Evolutionary conservation across 2,888 invertebrate genomes (phyloP).

Genomic region (Protodeltote pygarga): DNA sequence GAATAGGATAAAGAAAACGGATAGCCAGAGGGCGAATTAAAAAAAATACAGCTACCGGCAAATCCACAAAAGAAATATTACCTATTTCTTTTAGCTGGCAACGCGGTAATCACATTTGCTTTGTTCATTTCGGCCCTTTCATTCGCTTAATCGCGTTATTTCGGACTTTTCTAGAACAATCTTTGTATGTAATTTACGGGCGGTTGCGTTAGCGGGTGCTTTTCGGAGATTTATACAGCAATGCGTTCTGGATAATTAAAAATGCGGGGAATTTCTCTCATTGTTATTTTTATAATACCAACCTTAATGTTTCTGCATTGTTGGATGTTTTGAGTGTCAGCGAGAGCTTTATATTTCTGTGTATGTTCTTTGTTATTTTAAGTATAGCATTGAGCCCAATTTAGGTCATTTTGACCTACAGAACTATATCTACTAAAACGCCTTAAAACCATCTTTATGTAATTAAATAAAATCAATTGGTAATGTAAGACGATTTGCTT

Average conservation of each 20-base stretch:
- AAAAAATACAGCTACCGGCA: slow-evolving; percentile 56
- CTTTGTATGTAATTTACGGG: slow-evolving; percentile 54
- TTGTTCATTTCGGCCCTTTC: slow-evolving; percentile 85
- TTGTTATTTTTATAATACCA: slow-evolving; percentile 42
- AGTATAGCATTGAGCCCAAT: too few species aligned
- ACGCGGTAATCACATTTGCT: slow-evolving; percentile 85
- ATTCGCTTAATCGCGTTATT: slow-evolving; percentile 86
- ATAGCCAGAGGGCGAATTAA: slow-evolving; percentile 55
- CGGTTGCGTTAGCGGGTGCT: slow-evolving; percentile 45
- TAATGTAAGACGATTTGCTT: too few species aligned
- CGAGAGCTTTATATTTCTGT: slow-evolving; percentile 33
- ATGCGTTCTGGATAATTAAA: slow-evolving; percentile 46
- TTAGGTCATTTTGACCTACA: too few species aligned
- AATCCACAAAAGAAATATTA: slow-evolving; percentile 80
- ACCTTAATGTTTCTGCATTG: slow-evolving; percentile 43
- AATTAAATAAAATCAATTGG: too few species aligned
- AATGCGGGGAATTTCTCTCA: slow-evolving; percentile 40
- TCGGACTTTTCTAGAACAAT: slow-evolving; percentile 75
- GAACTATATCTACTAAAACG: too few species aligned
- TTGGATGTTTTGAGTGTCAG: slow-evolving; percentile 32
- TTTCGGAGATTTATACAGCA: slow-evolving; percentile 34
- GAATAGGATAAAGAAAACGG: slow-evolving; percentile 53
- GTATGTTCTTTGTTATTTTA: slow-evolving; percentile 18
- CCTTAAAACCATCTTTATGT: too few species aligned
- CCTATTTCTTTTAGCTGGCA: slow-evolving; percentile 81